A percentile compares a stretch with the other conserved stretches of the same genome.
These are phyloP conservation scores for Cephus sareptanus DNA, from an alignment of 2,888 invertebrate genomes.

Conservation along the genomic window DNA sequence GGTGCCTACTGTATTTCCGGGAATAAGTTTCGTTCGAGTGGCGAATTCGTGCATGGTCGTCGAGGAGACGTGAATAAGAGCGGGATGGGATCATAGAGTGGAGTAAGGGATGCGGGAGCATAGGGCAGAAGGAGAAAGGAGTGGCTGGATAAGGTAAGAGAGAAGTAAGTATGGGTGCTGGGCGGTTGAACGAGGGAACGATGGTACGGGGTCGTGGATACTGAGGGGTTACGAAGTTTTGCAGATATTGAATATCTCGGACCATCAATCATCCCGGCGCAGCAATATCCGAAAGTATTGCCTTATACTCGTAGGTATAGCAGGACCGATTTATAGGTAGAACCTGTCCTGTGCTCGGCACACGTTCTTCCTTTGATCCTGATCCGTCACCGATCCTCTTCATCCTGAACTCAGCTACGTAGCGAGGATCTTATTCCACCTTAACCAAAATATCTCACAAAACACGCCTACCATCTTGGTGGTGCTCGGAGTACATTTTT, in stretches of 20 bases:
- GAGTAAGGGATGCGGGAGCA: neutral
- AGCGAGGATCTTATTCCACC: neutral
- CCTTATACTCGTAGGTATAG: constrained; percentile 13
- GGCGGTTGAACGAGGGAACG: neutral
- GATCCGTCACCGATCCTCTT: constrained; percentile 7
- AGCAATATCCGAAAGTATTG: constrained; percentile 58
- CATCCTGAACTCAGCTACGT: neutral
- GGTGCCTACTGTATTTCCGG: neutral
- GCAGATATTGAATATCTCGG: constrained; percentile 63
- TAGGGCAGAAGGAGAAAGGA: neutral
- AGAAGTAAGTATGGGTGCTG: neutral
- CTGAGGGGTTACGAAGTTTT: constrained; percentile 45
- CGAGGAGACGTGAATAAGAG: constrained; percentile 10
- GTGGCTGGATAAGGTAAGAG: neutral
- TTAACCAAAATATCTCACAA: neutral
- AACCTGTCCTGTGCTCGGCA: constrained; percentile 19
- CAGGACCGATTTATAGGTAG: constrained; percentile 31
- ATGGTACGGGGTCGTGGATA: constrained; percentile 11
- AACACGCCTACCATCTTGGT: constrained; percentile 9
- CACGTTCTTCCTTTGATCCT: constrained; percentile 6
- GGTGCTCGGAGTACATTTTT: neutral
- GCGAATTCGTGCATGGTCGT: neutral
- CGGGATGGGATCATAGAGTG: neutral
- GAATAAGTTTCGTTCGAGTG: neutral
- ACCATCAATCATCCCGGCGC: constrained; percentile 59